Evolutionary conservation across 2,113 vertebrate species (phyloP).

Genomic region (Calypte anna): DNA sequence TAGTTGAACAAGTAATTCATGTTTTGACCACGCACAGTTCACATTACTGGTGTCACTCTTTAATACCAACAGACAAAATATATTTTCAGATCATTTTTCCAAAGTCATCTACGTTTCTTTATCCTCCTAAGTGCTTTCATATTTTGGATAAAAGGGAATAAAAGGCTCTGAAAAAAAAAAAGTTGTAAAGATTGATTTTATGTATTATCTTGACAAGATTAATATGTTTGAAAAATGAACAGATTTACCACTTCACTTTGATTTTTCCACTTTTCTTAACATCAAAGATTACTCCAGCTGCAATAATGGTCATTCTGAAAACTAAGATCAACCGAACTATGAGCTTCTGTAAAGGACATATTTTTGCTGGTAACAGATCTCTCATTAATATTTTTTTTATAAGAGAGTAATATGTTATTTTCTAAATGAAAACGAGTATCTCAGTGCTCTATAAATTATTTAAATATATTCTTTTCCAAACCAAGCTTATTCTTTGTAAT

Average conservation of each 20-base stretch:
- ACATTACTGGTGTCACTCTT: conserved; percentile 53
- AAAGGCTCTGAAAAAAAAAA: conserved; percentile 74
- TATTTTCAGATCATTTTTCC: conserved; percentile 69
- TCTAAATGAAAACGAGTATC: conserved; percentile 51
- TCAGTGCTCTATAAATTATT: conserved; percentile 46
- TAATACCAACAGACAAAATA: conserved; percentile 75
- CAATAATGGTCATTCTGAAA: conserved; percentile 74
- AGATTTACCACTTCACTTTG: conserved; percentile 83
- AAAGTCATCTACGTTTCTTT: conserved; percentile 71
- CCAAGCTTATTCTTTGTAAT: conserved; percentile 59
- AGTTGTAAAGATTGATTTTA: conserved; percentile 75
- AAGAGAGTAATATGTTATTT: conserved; percentile 53
- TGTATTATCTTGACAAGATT: conserved; percentile 86
- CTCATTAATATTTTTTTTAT: conserved; percentile 43
- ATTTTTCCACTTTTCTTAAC: conserved; percentile 82
- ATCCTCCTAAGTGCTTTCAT: conserved; percentile 79
- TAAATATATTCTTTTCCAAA: conserved; percentile 61
- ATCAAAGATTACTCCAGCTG: conserved; percentile 80
- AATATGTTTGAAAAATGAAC: conserved; percentile 84
- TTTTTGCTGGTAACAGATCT: conserved; percentile 58
- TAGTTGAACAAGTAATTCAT: conserved; percentile 56
- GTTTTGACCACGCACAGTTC: conserved; percentile 27
- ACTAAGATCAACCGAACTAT: conserved; percentile 63
- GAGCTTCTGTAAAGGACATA: conserved; percentile 29
- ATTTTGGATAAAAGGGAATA: conserved; percentile 80